Percentiles rank a stretch among this genome's conserved stretches.
Evolutionary conservation across 2,888 invertebrate species (phyloP).

Genomic region (Hydrotaea cyrtoneurina): DNA sequence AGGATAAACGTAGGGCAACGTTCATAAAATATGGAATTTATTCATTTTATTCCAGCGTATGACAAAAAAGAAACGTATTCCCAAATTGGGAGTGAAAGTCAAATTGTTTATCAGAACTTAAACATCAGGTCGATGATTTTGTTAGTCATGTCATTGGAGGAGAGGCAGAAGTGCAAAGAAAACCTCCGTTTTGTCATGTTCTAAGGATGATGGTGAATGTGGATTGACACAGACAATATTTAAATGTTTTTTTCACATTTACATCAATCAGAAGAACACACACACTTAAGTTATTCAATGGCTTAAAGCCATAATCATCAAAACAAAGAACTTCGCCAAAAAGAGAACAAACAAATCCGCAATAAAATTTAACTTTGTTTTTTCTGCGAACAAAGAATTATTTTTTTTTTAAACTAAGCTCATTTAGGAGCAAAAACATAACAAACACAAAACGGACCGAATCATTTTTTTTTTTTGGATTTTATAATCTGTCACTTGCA

Average conservation of each 20-base stretch:
- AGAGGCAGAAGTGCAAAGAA: not conserved
- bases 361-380: not conserved
- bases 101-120: not conserved
- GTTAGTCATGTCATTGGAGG: not conserved
- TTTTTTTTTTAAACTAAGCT: not conserved
- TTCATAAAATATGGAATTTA: not conserved
- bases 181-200: not conserved
- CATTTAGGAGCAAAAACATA: not conserved
- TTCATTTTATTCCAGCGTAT: not conserved
- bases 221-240: conserved; percentile 12
- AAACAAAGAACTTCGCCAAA: not conserved
- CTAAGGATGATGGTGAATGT: not conserved
- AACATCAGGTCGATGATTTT: not conserved
- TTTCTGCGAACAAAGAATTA: not conserved
- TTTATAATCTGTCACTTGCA: not conserved
- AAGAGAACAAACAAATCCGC: not conserved
- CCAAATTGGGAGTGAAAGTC: not conserved
- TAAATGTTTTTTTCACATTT: not conserved
- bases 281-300: conserved; percentile 5
- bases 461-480: not conserved
- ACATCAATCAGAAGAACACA: conserved; percentile 5
- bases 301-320: conserved; percentile 14
- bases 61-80: not conserved
- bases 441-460: not conserved
- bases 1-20: not conserved